A percentile compares a stretch with the other conserved stretches of the same genome.
Conservation (phyloP, 2,113 vertebrate species). For the Onychostoma macrolepis region DNA sequence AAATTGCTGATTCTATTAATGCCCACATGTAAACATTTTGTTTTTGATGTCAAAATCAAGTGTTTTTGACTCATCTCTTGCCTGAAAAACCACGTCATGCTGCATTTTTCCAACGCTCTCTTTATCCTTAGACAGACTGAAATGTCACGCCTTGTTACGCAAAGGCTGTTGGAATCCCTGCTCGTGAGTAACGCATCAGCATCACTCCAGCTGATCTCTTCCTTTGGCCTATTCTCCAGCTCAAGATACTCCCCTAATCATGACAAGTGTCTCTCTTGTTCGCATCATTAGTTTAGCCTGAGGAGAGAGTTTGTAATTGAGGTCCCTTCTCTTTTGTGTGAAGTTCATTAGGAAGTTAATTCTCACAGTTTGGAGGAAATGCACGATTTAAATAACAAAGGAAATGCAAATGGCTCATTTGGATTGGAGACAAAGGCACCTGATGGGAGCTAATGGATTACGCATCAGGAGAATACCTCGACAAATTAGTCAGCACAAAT, state of each 20-base stretch:
- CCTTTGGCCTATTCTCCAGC: slow-evolving; percentile 13
- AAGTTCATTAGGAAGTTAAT: slow-evolving; percentile 78
- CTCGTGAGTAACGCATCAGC: slow-evolving; percentile 19
- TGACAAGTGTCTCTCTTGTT: slow-evolving; percentile 45
- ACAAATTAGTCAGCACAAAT: slow-evolving; percentile 80
- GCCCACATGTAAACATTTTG: not conserved
- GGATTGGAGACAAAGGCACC: slow-evolving; percentile 71
- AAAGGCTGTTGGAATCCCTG: not conserved
- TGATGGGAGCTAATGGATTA: slow-evolving; percentile 77
- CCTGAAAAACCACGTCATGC: not conserved
- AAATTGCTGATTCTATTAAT: not conserved
- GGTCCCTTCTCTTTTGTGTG: slow-evolving; percentile 65
- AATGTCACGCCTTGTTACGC: slow-evolving; percentile 1
- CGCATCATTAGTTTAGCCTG: slow-evolving; percentile 42
- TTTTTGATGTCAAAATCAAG: not conserved
- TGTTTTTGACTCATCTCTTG: not conserved
- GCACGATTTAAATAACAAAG: slow-evolving; percentile 78
- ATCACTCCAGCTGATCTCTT: slow-evolving; percentile 12
- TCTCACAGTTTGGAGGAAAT: slow-evolving; percentile 75
- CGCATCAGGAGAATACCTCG: slow-evolving; percentile 76
- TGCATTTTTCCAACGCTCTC: not conserved
- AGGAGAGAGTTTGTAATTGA: slow-evolving; percentile 58
- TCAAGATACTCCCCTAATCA: slow-evolving; percentile 30
- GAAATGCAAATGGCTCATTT: slow-evolving; percentile 75
- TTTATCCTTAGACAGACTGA: not conserved